Base-by-base conservation (phyloP, 2,113 vertebrate genomes). In the Stigmatopora nigra region DNA sequence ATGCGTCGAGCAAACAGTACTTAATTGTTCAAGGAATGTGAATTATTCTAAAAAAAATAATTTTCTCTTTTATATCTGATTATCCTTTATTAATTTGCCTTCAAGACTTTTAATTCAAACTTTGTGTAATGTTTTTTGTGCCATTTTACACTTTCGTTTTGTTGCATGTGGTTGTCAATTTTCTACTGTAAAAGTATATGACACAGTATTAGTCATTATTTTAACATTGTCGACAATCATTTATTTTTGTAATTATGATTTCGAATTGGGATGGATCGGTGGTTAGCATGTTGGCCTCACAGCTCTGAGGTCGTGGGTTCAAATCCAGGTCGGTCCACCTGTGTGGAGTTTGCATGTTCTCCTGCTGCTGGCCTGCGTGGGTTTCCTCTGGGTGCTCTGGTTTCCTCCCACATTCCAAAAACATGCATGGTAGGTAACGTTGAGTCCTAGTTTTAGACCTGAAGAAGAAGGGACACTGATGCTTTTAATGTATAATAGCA, bases 1-100 rank as follows among this genome's bases (percentile, higher is more conserved):
- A 35, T 52, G 67, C 69, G 65, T 17, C 63, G 44, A 60, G n/a
- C 58, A 60, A 44, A 41, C 36, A 11, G 31, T 36, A 12, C 36
- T 60, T 60, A 41, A 41, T 60, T 44, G 36, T 60, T 44, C 58
- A 60, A 4, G 7, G 20, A 55, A 20, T 25, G 51, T 25, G 51
- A 15, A n/a, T 46, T n/a, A 55, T 38, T 0, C 9, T 14, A 22
- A 41, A n/a, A 52, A 1, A 9, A 1, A 12, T 9, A 31, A 60
- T n/a, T 7, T 22, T 16, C 17, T 10, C 13, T 36, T 41, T 13
- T 22, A 53, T n/a, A 13, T 20, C 10, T 53, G 13, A 12, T 4
- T 20, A 31, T 56, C 2, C 5, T 56, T 25, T 13, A 35, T 11
- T 53, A 31, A 31, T 6, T 31, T 56, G 5, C n/a, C 20, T 20